phyloP scores from a whole-genome alignment of 2,113 vertebrate genomes.

The Coracopsis vasa region DNA sequence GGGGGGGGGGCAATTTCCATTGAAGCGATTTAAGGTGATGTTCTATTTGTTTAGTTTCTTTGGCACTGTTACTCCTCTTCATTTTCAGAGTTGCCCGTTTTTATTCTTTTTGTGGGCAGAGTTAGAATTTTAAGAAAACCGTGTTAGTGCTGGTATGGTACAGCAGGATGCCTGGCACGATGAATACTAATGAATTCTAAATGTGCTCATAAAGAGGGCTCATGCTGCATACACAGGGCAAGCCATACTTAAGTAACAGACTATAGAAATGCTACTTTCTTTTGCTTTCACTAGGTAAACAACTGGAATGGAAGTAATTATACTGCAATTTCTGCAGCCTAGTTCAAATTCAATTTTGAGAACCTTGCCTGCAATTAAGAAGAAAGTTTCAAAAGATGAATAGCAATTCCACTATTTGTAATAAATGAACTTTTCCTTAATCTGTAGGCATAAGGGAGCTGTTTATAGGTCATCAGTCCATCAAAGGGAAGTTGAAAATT shows the following conservation, averaged over 20 bases:
- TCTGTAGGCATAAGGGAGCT: background rate
- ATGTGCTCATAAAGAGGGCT: background rate
- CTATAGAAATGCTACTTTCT: background rate
- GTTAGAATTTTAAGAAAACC: background rate
- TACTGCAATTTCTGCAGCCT: background rate
- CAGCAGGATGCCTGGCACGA: background rate
- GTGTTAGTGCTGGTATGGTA: background rate
- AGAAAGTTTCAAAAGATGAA: background rate
- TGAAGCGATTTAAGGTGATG: background rate
- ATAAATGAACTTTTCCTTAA: background rate
- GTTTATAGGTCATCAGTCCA: background rate
- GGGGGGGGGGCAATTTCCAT: background rate
- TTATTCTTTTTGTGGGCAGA: background rate
- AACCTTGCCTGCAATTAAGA: constrained; percentile 30
- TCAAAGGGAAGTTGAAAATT: background rate
- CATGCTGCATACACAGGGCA: background rate
- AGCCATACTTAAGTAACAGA: background rate
- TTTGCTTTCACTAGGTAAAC: background rate
- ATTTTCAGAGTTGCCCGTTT: background rate
- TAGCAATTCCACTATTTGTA: background rate
- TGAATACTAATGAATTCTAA: background rate
- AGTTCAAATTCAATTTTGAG: background rate
- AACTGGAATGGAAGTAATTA: constrained; percentile 19
- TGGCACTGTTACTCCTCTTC: background rate
- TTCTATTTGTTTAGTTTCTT: background rate